These are phyloP conservation scores for Nannoperca australis DNA, from an alignment of 2,797 vertebrate genomes.

Conservation along the genomic window DNA sequence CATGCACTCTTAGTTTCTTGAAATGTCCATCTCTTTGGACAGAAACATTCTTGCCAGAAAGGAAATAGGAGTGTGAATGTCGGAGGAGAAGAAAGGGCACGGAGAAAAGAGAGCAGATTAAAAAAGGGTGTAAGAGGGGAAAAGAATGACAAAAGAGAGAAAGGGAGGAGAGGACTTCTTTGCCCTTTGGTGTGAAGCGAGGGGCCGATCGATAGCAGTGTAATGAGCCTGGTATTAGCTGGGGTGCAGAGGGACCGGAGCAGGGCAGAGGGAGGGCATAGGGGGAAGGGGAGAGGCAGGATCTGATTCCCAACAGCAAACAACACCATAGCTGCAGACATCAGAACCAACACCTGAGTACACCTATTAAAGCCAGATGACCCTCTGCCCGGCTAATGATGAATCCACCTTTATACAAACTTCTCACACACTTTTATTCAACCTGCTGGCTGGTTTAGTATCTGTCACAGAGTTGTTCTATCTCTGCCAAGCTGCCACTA, in stretches of 20 bases:
- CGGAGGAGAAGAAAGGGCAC: slow-evolving; percentile 39
- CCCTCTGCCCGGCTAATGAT: slow-evolving; percentile 71
- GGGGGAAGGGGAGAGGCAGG: slow-evolving; percentile 58
- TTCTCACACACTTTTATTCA: slow-evolving; percentile 37
- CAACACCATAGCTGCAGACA: slow-evolving; percentile 72
- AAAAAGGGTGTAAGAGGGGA: slow-evolving; percentile 60
- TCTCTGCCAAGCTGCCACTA: slow-evolving; percentile 56
- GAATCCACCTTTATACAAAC: slow-evolving; percentile 57
- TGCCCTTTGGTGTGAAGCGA: slow-evolving; percentile 74
- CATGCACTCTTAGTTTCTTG: not conserved
- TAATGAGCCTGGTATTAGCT: slow-evolving; percentile 84
- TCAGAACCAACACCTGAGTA: slow-evolving; percentile 81
- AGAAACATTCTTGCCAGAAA: slow-evolving; percentile 43
- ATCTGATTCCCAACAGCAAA: slow-evolving; percentile 84
- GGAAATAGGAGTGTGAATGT: slow-evolving; percentile 30
- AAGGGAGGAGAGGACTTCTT: slow-evolving; percentile 71
- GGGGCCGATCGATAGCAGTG: slow-evolving; percentile 79
- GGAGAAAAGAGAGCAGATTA: slow-evolving; percentile 65
- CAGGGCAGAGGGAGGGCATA: slow-evolving; percentile 64
- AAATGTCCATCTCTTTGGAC: slow-evolving; percentile 46
- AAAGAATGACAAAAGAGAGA: slow-evolving; percentile 72
- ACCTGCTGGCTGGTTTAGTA: slow-evolving; percentile 30
- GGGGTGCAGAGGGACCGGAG: slow-evolving; percentile 77
- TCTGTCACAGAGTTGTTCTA: slow-evolving; percentile 43
- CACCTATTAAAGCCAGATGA: slow-evolving; percentile 78